phyloP scores from a whole-genome alignment of 2,113 vertebrate species.

The Clarias gariepinus region DNA sequence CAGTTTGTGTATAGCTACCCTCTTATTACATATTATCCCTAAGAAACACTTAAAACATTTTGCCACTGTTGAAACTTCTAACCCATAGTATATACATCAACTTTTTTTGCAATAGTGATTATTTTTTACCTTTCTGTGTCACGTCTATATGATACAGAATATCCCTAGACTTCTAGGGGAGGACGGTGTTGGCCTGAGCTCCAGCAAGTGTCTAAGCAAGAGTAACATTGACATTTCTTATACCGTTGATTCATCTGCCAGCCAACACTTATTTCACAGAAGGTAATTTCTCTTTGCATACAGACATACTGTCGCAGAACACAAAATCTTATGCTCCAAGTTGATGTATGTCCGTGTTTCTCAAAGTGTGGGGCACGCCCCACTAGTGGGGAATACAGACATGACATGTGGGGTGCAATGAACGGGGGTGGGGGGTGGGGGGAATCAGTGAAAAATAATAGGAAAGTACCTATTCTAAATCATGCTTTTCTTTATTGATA shows the following conservation, averaged over 20 bases:
- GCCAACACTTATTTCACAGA: conserved; percentile 84
- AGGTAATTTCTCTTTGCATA: conserved; percentile 72
- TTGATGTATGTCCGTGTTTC: too few relatives aligned
- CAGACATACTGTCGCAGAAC: neutral
- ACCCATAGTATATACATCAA: too few relatives aligned
- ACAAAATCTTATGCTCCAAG: neutral
- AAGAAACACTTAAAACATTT: neutral
- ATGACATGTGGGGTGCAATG: too few relatives aligned
- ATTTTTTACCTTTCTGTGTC: neutral
- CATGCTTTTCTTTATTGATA: too few relatives aligned
- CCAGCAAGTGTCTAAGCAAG: conserved; percentile 88
- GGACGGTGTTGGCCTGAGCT: conserved; percentile 70
- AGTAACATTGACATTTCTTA: conserved; percentile 89
- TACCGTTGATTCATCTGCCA: conserved; percentile 78
- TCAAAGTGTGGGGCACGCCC: too few relatives aligned
- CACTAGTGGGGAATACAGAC: too few relatives aligned
- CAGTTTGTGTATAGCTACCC: neutral
- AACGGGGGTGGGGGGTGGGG: too few relatives aligned
- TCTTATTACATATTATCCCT: neutral
- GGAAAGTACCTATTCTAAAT: too few relatives aligned
- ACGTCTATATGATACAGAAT: conserved; percentile 70
- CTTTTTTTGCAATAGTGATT: neutral
- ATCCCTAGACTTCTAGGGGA: conserved; percentile 70
- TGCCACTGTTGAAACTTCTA: neutral
- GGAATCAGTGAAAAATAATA: too few relatives aligned